Evolutionary conservation across 1,140 invertebrate species (phyloP).

Genomic region (Archivesica marissinica): DNA sequence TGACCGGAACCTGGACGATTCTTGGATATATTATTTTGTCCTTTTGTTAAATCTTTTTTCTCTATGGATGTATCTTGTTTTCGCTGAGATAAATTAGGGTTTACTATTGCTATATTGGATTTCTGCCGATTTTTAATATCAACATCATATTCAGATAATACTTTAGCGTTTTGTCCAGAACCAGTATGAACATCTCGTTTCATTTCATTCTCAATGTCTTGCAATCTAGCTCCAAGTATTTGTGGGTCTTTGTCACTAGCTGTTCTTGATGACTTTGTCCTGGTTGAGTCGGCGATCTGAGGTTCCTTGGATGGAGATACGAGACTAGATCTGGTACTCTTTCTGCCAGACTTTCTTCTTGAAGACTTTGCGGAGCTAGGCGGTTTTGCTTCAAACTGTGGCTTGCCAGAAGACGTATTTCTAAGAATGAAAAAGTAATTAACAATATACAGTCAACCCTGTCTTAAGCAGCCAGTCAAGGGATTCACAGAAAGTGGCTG

Average conservation of each 20-base stretch:
- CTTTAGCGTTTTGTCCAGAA: background rate
- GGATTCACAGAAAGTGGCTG: too few relatives aligned
- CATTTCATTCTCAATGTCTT: constrained; percentile 58
- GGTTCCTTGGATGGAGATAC: background rate
- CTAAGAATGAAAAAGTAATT: background rate
- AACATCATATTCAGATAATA: background rate
- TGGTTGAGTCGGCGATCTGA: background rate
- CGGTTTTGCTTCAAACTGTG: constrained; percentile 40
- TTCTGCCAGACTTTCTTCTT: constrained; percentile 41
- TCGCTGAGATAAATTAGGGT: background rate
- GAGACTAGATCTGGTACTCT: constrained; percentile 36
- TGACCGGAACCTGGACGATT: constrained; percentile 6
- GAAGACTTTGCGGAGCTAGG: constrained; percentile 37
- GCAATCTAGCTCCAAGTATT: constrained; percentile 35
- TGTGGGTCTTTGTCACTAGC: constrained; percentile 12
- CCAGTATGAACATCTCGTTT: background rate
- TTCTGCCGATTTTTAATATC: background rate
- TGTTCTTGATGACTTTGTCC: background rate
- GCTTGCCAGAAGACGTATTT: background rate
- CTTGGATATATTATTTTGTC: background rate
- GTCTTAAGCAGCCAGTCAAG: too few relatives aligned
- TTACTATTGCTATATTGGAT: constrained; percentile 11
- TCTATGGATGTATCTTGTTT: background rate
- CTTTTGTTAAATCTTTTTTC: background rate
- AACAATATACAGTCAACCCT: too few relatives aligned